Conservation (phyloP, 2,113 vertebrate genomes). For the Girardinichthys multiradiatus region DNA sequence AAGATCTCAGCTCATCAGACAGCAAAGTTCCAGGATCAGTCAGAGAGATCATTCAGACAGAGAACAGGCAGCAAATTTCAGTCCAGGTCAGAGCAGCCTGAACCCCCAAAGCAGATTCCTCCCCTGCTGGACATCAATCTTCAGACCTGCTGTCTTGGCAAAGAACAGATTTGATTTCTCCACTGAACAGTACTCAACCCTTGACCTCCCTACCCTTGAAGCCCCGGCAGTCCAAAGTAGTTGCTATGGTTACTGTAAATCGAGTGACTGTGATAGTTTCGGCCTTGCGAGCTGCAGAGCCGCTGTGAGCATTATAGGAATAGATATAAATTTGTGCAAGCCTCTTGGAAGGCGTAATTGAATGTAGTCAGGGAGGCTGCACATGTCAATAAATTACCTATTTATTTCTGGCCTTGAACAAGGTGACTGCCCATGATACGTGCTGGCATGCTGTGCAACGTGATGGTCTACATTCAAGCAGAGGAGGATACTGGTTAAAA, state of each 20-base stretch:
- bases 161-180: conserved; percentile 73
- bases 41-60: conserved; percentile 41
- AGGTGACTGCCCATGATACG: conserved; percentile 45
- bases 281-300: conserved; percentile 46
- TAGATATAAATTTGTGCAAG: conserved; percentile 47
- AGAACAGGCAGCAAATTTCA: conserved; percentile 47
- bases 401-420: conserved; percentile 66
- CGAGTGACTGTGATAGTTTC: conserved; percentile 23
- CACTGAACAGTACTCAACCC: conserved; percentile 69
- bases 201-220: conserved; percentile 67
- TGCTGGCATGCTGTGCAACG: conserved; percentile 17
- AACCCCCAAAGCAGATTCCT: conserved; percentile 40
- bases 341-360: conserved; percentile 47
- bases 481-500: conserved; percentile 47
- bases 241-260: conserved; percentile 76
- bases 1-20: conserved; percentile 56
- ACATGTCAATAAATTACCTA: conserved; percentile 58
- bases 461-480: conserved; percentile 9
- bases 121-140: conserved; percentile 71
- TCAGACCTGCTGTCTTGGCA: conserved; percentile 69
- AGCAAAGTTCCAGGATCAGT: conserved; percentile 35
- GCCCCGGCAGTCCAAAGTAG: conserved; percentile 54
- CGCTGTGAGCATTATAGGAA: conserved; percentile 44
- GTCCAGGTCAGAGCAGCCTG: conserved; percentile 51
- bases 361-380: conserved; percentile 34